Evolutionary conservation across 2,797 vertebrate species (phyloP).

Genomic region (Chromis chromis): DNA sequence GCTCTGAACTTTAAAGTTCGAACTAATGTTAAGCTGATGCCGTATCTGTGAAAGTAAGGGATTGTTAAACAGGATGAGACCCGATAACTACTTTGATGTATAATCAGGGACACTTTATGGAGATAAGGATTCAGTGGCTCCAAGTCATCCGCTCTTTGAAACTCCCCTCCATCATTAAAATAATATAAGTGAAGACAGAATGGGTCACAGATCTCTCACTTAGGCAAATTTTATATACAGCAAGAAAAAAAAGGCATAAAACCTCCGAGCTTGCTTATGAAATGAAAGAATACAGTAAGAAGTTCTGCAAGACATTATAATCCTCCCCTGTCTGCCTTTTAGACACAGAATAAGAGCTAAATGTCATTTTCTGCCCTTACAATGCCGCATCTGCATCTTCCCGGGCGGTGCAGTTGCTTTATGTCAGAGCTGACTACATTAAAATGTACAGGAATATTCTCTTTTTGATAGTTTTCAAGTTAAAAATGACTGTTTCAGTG

Average conservation of each 20-base stretch:
- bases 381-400: neutral
- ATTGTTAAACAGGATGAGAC: constrained; percentile 52
- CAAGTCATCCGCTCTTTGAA: constrained; percentile 60
- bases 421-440: neutral
- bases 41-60: constrained; percentile 59
- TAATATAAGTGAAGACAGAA: constrained; percentile 32
- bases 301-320: neutral
- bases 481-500: neutral
- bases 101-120: constrained; percentile 64
- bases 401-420: neutral
- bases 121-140: constrained; percentile 54
- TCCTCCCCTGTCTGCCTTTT: neutral
- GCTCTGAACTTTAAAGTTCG: constrained; percentile 66
- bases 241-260: constrained; percentile 16
- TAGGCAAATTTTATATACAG: constrained; percentile 28
- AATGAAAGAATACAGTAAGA: constrained; percentile 25
- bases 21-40: constrained; percentile 58
- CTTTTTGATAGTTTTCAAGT: neutral
- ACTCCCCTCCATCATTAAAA: constrained; percentile 58
- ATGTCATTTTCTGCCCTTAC: neutral
- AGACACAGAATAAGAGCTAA: constrained; percentile 10
- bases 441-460: neutral
- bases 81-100: constrained; percentile 69
- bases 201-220: constrained; percentile 38
- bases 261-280: constrained; percentile 10